A percentile compares a stretch with the other conserved stretches of the same genome.
Evolutionary conservation across 2,113 vertebrate genomes (phyloP).

Genomic region (Mirza zaza): DNA sequence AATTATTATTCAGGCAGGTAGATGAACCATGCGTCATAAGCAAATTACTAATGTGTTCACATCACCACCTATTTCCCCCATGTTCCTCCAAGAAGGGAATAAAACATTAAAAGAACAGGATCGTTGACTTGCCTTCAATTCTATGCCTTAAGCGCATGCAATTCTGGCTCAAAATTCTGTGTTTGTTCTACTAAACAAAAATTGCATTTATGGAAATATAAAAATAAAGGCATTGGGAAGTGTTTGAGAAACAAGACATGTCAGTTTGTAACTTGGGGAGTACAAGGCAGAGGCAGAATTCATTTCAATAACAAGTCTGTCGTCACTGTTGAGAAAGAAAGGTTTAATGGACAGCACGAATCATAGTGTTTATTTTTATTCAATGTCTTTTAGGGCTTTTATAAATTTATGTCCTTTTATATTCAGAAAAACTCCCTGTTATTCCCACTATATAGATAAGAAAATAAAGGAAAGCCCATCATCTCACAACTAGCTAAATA

Average conservation of each 20-base stretch:
- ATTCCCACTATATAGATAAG: not conserved
- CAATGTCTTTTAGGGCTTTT: not conserved
- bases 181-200: not conserved
- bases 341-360: not conserved
- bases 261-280: not conserved
- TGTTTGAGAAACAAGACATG: not conserved
- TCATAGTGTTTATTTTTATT: not conserved
- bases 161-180: not conserved
- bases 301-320: not conserved
- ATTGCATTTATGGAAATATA: not conserved
- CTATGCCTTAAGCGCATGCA: not conserved
- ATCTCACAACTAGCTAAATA: not conserved
- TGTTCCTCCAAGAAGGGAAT: not conserved
- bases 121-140: not conserved
- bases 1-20: not conserved
- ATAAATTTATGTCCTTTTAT: not conserved
- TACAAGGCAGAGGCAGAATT: not conserved
- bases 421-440: not conserved
- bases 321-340: not conserved
- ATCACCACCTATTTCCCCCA: not conserved
- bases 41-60: not conserved
- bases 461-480: not conserved
- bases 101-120: not conserved
- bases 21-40: not conserved
- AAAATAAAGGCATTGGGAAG: not conserved